These are phyloP conservation scores for Xiphorhynchus elegans DNA, from an alignment of 2,113 vertebrate species.

Conservation along the genomic window DNA sequence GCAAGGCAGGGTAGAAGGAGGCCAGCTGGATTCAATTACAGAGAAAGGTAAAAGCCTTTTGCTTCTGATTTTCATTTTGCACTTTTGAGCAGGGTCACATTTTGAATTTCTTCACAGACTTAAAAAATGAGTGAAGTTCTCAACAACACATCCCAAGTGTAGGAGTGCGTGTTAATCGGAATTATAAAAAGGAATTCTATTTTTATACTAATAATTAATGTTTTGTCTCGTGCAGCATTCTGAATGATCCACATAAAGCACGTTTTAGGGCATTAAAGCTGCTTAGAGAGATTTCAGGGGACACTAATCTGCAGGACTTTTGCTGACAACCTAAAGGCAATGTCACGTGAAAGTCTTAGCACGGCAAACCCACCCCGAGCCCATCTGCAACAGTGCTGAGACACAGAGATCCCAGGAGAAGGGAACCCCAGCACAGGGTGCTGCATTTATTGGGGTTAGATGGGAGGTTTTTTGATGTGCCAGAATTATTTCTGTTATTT, in stretches of 20 bases:
- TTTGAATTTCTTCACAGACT: neutral
- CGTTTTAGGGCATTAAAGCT: constrained; percentile 24
- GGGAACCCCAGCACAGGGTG: rapidly evolving
- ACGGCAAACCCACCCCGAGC: neutral
- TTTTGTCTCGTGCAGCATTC: constrained; percentile 29
- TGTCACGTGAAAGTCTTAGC: neutral
- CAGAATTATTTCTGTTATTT: neutral
- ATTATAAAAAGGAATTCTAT: neutral
- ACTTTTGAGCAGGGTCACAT: neutral
- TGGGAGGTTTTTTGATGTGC: rapidly evolving
- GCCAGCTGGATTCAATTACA: constrained; percentile 11
- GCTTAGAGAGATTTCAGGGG: constrained; percentile 47
- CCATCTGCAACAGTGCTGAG: neutral
- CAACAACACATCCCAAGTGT: rapidly evolving
- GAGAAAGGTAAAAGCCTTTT: constrained; percentile 29
- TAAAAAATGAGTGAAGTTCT: neutral
- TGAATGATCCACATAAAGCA: neutral
- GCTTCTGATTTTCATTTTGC: neutral
- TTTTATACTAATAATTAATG: constrained; percentile 34
- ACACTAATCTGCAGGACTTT: constrained; percentile 46
- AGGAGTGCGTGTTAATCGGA: neutral
- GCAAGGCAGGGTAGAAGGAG: constrained; percentile 18
- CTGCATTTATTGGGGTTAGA: neutral
- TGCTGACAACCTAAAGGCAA: neutral
- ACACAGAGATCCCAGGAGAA: neutral